A percentile compares a stretch with the other conserved stretches of the same genome.
These are phyloP conservation scores for Lamellibrachia columna DNA, from an alignment of 2,888 invertebrate species.

Conservation along the genomic window DNA sequence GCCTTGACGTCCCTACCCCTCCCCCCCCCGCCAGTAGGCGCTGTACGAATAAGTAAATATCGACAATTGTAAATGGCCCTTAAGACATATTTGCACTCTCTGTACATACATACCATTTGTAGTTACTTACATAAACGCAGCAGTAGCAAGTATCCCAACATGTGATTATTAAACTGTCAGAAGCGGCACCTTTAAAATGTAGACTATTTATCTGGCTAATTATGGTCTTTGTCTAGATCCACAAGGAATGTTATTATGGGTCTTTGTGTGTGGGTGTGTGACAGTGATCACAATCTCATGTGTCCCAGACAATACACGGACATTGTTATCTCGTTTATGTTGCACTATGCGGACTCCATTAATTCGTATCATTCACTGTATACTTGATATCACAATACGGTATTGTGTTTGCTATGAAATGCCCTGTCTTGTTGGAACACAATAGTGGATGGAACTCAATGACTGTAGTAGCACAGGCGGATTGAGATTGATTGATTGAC, in stretches of 20 bases:
- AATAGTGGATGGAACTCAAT: not conserved
- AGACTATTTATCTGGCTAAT: not conserved
- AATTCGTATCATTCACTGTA: not conserved
- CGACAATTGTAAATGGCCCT: too few relatives aligned
- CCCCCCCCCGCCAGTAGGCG: too few relatives aligned
- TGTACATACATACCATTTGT: not conserved
- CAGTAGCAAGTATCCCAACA: not conserved
- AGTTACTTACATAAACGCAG: constrained; percentile 6
- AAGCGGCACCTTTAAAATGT: not conserved
- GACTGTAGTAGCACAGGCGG: not conserved
- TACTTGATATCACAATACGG: not conserved
- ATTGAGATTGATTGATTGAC: not conserved
- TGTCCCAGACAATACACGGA: not conserved
- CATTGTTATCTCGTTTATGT: not conserved
- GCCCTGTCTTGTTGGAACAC: not conserved
- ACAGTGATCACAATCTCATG: not conserved
- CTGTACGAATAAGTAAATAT: too few relatives aligned
- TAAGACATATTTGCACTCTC: not conserved
- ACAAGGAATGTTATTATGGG: not conserved
- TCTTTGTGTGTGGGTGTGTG: not conserved
- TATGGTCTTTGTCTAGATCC: not conserved
- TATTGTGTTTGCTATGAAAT: constrained; percentile 16
- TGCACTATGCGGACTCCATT: not conserved
- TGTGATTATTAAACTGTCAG: not conserved
- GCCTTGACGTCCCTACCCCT: too few relatives aligned